Conservation (phyloP, 2,888 invertebrate genomes). For the Cantharis rustica region DNA sequence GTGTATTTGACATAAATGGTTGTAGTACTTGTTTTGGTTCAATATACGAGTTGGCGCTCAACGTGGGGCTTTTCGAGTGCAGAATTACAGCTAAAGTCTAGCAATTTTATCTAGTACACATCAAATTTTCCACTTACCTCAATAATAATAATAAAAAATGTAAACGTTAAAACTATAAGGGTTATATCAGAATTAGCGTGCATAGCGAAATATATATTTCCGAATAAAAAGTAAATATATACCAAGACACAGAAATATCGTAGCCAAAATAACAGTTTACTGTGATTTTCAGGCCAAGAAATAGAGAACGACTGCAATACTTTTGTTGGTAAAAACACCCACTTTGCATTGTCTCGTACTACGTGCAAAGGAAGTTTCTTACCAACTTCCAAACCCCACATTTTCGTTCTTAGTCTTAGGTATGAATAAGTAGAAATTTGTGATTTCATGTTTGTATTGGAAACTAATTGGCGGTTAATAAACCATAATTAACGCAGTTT, state of each 20-base stretch:
- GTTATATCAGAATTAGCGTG: not conserved
- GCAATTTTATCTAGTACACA: too few relatives aligned
- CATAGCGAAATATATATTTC: not conserved
- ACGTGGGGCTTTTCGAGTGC: too few relatives aligned
- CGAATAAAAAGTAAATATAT: not conserved
- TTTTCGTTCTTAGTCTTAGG: not conserved
- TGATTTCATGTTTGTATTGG: not conserved
- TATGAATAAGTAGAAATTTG: not conserved
- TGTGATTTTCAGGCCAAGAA: conserved; percentile 1
- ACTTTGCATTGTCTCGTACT: conserved; percentile 1
- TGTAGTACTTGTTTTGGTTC: too few relatives aligned
- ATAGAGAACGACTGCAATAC: not conserved
- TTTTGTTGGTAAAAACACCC: conserved; percentile 4
- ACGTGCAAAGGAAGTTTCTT: not conserved
- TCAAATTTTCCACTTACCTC: not conserved
- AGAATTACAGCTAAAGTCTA: too few relatives aligned
- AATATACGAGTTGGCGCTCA: too few relatives aligned
- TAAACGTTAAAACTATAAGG: not conserved
- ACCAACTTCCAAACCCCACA: not conserved
- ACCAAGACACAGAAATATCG: not conserved
- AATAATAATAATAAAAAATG: not conserved
- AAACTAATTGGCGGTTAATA: not conserved
- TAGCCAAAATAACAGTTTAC: not conserved
- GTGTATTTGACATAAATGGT: too few relatives aligned
- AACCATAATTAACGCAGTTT: too few relatives aligned